phyloP scores from a whole-genome alignment of 2,797 vertebrate species.

The Clarias fuscus region DNA sequence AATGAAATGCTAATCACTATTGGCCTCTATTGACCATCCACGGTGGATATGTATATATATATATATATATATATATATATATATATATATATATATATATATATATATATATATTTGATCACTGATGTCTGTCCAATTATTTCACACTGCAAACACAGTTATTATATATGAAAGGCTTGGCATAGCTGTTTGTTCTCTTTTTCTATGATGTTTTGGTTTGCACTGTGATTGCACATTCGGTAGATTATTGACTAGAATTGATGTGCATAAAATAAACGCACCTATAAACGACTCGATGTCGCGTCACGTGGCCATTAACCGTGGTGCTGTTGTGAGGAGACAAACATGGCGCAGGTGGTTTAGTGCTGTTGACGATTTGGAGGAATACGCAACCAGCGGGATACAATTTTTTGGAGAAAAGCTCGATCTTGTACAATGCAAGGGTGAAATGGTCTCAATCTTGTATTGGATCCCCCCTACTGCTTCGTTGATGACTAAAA shows the following conservation, averaged over 20 bases:
- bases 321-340: slow-evolving; percentile 40
- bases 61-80: too few species aligned
- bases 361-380: slow-evolving; percentile 55
- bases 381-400: slow-evolving; percentile 58
- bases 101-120: too few species aligned
- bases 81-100: too few species aligned
- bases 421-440: slow-evolving; percentile 77
- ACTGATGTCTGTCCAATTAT: neutral
- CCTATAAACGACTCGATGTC: neutral
- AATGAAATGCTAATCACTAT: too few species aligned
- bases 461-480: slow-evolving; percentile 72
- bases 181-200: neutral
- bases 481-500: slow-evolving; percentile 79
- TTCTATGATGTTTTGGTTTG: neutral
- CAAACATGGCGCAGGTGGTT: slow-evolving; percentile 68
- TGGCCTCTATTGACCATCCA: too few species aligned
- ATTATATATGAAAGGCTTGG: neutral
- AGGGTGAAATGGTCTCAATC: slow-evolving; percentile 86
- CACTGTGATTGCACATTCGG: neutral
- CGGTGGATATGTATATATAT: too few species aligned
- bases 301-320: slow-evolving; percentile 45
- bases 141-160: neutral
- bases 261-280: slow-evolving; percentile 2
- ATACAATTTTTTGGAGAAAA: slow-evolving; percentile 62
- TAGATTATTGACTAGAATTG: neutral